These are phyloP conservation scores for Pseudomyrmex flavicornis DNA, from an alignment of 1,140 invertebrate species.

Conservation along the genomic window DNA sequence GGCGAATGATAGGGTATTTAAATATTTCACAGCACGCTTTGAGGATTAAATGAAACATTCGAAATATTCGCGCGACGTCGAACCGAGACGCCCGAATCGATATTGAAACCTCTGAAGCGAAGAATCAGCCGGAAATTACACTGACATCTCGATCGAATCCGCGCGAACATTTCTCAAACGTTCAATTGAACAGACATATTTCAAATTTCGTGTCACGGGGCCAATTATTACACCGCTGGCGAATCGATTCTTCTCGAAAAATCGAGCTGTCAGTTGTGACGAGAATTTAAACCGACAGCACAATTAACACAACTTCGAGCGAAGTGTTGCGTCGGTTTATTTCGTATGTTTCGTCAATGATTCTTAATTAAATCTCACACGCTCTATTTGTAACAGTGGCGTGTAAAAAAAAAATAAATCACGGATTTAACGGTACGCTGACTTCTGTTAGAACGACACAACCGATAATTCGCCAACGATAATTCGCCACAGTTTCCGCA, in stretches of 20 bases:
- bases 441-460: background rate
- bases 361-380: too few relatives aligned
- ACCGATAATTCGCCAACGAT: background rate
- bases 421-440: background rate
- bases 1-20: too few relatives aligned
- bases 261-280: too few relatives aligned
- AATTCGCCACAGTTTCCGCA: background rate
- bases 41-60: background rate
- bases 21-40: too few relatives aligned
- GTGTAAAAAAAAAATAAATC: conserved; percentile 12
- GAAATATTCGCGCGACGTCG: background rate
- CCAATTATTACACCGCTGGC: background rate
- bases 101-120: background rate
- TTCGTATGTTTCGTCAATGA: too few relatives aligned
- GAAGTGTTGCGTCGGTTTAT: too few relatives aligned
- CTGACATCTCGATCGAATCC: background rate
- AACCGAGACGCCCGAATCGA: background rate
- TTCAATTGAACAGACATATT: background rate
- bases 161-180: background rate
- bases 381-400: background rate
- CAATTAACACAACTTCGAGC: too few relatives aligned
- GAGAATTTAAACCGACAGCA: too few relatives aligned
- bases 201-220: background rate
- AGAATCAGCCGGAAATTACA: too few relatives aligned
- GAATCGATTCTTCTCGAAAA: too few relatives aligned